Evolutionary conservation across 2,888 invertebrate genomes (phyloP).

Genomic region (Caenorhabditis sp.): DNA sequence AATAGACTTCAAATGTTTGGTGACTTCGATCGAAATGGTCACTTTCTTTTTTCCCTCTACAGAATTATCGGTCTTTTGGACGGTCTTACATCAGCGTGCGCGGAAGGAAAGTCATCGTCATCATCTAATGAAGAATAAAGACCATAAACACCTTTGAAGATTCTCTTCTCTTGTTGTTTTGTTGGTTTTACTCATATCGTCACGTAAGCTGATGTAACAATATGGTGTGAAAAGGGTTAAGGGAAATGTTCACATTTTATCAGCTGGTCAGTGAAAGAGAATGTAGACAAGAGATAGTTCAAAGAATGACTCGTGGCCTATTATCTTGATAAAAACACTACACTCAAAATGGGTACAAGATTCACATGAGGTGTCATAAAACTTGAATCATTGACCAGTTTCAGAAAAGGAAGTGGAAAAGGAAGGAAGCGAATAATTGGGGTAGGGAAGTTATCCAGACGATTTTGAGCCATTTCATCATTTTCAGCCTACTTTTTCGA

Average conservation of each 20-base stretch:
- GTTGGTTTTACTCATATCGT: conserved; percentile 19
- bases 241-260: conserved; percentile 20
- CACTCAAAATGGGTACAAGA: conserved; percentile 3
- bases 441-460: too few relatives aligned
- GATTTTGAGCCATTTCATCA: too few relatives aligned
- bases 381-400: conserved; percentile 22
- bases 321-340: conserved; percentile 6
- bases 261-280: background rate
- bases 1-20: conserved; percentile 20
- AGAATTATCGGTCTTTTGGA: conserved; percentile 57
- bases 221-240: background rate
- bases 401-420: background rate
- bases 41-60: background rate
- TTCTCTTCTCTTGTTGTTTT: conserved; percentile 12
- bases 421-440: too few relatives aligned
- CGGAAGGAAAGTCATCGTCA: conserved; percentile 26
- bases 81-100: conserved; percentile 44
- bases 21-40: conserved; percentile 33
- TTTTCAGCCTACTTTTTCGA: too few relatives aligned
- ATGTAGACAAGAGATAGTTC: conserved; percentile 11
- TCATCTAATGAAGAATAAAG: conserved; percentile 25
- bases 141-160: conserved; percentile 38
- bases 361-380: conserved; percentile 22
- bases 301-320: conserved; percentile 17
- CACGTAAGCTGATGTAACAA: conserved; percentile 42